A percentile compares a stretch with the other conserved stretches of the same genome.
phyloP scores from a whole-genome alignment of 2,113 vertebrate genomes.

The Dromaius novaehollandiae region DNA sequence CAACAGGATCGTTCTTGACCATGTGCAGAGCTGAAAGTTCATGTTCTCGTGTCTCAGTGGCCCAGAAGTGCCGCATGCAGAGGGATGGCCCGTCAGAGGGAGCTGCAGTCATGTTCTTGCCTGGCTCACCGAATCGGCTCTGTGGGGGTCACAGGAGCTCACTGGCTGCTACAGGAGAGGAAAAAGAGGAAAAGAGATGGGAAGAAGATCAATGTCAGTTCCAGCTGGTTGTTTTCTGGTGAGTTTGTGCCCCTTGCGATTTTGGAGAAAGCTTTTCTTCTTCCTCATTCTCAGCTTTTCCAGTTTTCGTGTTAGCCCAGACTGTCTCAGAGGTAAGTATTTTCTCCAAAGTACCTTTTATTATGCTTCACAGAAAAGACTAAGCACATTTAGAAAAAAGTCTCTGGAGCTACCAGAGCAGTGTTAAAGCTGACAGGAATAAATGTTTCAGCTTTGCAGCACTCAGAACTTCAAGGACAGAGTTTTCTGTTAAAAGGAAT shows the following conservation, averaged over 20 bases:
- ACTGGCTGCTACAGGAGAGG: too few species aligned
- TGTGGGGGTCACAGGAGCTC: too few species aligned
- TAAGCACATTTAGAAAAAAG: not conserved
- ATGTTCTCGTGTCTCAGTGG: not conserved
- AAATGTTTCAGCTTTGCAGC: not conserved
- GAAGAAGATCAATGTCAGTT: not conserved
- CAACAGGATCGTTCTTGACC: not conserved
- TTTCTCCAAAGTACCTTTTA: not conserved
- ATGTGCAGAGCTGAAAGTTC: not conserved
- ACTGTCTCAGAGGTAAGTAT: not conserved
- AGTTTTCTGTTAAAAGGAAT: not conserved
- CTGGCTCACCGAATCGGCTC: not conserved
- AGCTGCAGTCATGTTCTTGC: not conserved
- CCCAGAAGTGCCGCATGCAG: not conserved
- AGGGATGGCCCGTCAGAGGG: not conserved
- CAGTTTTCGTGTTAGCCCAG: not conserved
- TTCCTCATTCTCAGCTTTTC: not conserved
- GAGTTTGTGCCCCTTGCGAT: not conserved
- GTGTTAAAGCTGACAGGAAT: not conserved
- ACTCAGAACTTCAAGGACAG: not conserved
- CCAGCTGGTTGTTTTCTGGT: not conserved
- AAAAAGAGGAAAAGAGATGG: not conserved
- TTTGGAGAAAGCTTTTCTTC: not conserved
- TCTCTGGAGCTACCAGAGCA: not conserved
- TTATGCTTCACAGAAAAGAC: not conserved